Percentiles rank a stretch among this genome's conserved stretches.
phyloP scores from a whole-genome alignment of 1,140 invertebrate genomes.

The Ruditapes philippinarum region DNA sequence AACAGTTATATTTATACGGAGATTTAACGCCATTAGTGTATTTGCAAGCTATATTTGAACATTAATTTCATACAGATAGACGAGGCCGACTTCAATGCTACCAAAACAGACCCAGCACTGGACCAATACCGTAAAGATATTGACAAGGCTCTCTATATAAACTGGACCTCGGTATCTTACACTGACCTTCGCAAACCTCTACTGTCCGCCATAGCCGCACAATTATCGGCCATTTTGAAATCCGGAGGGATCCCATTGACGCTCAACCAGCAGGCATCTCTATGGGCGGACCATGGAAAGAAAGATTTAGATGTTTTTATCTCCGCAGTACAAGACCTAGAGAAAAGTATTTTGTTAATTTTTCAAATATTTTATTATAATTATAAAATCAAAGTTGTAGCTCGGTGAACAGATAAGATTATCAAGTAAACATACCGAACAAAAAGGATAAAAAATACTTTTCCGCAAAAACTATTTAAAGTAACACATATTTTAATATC shows the following conservation, averaged over 20 bases:
- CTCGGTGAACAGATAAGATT: no score
- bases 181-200: conserved; percentile 57
- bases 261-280: conserved; percentile 33
- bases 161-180: conserved; percentile 47
- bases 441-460: no score
- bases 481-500: no score
- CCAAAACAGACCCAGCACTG: not conserved
- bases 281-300: conserved; percentile 45
- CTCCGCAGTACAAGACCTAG: not conserved
- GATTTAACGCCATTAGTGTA: no score
- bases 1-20: no score
- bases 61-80: conserved; percentile 49
- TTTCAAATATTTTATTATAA: no score
- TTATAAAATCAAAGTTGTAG: no score
- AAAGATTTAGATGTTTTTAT: conserved; percentile 3
- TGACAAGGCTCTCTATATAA: not conserved
- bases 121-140: not conserved
- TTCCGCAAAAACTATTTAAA: no score
- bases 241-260: conserved; percentile 38
- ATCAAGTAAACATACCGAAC: no score
- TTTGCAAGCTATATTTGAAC: no score
- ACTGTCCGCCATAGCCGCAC: conserved; percentile 48
- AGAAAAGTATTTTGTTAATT: not conserved
- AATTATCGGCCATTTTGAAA: conserved; percentile 31
- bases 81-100: conserved; percentile 41